These are phyloP conservation scores for Copidosoma floridanum DNA, from an alignment of 1,140 invertebrate genomes.

Conservation along the genomic window DNA sequence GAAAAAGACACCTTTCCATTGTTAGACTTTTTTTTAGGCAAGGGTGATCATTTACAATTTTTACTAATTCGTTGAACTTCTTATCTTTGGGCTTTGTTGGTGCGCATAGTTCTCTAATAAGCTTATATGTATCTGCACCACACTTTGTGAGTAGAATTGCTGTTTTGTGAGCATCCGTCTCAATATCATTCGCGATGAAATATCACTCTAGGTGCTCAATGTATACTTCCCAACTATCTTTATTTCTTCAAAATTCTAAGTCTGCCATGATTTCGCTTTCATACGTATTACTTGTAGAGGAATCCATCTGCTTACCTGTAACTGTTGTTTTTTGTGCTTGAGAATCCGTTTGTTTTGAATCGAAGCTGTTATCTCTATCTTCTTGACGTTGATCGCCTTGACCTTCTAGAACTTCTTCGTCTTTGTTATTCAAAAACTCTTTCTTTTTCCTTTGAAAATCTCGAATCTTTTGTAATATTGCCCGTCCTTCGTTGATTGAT, in stretches of 20 bases:
- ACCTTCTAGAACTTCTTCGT: no score
- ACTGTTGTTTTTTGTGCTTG: no score
- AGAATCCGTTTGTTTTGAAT: no score
- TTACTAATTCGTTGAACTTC: conserved; percentile 26
- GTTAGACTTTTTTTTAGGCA: conserved; percentile 36
- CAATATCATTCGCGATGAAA: conserved; percentile 36
- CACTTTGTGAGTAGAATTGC: conserved; percentile 37
- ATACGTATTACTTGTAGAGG: no score
- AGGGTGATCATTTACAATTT: conserved; percentile 31
- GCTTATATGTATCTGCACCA: conserved; percentile 35
- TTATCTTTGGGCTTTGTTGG: conserved; percentile 35
- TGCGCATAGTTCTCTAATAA: conserved; percentile 36
- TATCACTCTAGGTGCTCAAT: conserved; percentile 34
- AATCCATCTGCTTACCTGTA: no score
- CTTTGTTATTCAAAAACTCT: no score
- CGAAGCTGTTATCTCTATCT: no score
- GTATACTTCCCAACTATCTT: conserved; percentile 27
- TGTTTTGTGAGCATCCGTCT: conserved; percentile 22
- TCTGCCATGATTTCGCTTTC: no score
- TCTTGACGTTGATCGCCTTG: no score
- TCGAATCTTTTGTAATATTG: no score
- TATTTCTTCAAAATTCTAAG: background rate
- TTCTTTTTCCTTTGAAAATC: no score
- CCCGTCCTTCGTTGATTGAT: no score
- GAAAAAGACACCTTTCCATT: conserved; percentile 40